Conservation (phyloP, 2,888 invertebrate genomes). For the Apamea sordens region DNA sequence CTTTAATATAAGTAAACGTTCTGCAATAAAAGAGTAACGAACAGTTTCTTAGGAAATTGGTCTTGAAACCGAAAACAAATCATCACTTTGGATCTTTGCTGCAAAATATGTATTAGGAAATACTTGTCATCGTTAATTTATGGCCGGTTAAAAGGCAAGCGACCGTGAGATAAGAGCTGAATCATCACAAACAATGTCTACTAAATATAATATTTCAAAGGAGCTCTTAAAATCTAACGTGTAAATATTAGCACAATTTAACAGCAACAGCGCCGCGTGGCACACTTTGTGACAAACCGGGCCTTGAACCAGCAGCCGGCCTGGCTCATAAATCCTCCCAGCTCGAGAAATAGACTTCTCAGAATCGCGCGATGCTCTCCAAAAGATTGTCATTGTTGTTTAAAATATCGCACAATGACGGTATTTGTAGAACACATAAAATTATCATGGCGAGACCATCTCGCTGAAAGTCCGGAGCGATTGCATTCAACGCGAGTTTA, state of each 20-base stretch:
- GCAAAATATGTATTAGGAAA: conserved; percentile 43
- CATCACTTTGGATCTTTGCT: neutral
- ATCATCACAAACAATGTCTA: conserved; percentile 63
- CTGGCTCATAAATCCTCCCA: conserved; percentile 57
- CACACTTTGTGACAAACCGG: conserved; percentile 64
- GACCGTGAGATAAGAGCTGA: conserved; percentile 59
- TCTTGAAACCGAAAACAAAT: conserved; percentile 8
- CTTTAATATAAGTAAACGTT: neutral
- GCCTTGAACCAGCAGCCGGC: conserved; percentile 54
- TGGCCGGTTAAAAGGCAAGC: conserved; percentile 44
- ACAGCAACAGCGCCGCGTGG: conserved; percentile 58
- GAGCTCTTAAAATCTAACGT: conserved; percentile 63
- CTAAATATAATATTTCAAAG: conserved; percentile 72
- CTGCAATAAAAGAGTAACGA: neutral
- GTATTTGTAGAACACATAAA: conserved; percentile 38
- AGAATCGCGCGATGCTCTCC: conserved; percentile 52
- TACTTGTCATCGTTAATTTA: conserved; percentile 56
- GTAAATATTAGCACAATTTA: conserved; percentile 69
- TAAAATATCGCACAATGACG: conserved; percentile 41
- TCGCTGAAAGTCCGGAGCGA: conserved; percentile 27
- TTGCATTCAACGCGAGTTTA: conserved; percentile 34
- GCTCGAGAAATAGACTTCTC: conserved; percentile 58
- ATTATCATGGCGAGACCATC: conserved; percentile 18
- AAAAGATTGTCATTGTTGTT: conserved; percentile 61
- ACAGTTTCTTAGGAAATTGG: neutral